Base-by-base conservation (phyloP, 2,888 invertebrate genomes). In the Opisthograptis luteolata region DNA sequence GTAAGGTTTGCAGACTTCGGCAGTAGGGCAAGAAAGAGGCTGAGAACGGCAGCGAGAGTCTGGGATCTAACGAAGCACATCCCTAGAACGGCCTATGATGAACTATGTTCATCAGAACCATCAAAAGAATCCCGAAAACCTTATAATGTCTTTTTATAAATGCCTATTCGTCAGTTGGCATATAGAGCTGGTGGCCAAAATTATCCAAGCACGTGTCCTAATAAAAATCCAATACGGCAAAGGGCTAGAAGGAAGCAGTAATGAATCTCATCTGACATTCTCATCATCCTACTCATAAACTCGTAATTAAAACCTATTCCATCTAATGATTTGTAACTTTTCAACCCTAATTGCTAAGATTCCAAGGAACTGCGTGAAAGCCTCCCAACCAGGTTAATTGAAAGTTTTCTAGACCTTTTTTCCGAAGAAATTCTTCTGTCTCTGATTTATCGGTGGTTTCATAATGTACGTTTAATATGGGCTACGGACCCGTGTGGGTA, bases 1-100 rank as follows among this genome's bases (percentile, higher is more conserved):
- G 20, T 30, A 30, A 17, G 20, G 3, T 7, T 24, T 3, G n/a
- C n/a, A n/a, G 95, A 95, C 72, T 92, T 97, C 44, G 96, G 95
- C 87, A 95, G 95, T 76, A 93, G 95, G 55, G 97, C 97, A 19
- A 94, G 96, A 69, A 95, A 97, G 77, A 97, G 97, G 84, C 92
- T 97, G 54, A 94, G 96, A 68, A 93, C 95, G 70, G 96, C 95
- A 34, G 96, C 97, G 81, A n/a, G n/a, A n/a, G n/a, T n/a, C n/a
- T n/a, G n/a, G n/a, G n/a, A n/a, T n/a, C n/a, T n/a, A n/a, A n/a
- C n/a, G n/a, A n/a, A n/a, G n/a, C n/a, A n/a, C n/a, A n/a, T n/a
- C n/a, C n/a, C n/a, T n/a, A n/a, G n/a, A n/a, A n/a, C n/a, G n/a
- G n/a, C n/a, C 8, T 3, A 9, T 30, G 19, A 1, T 7, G 5